Conservation (phyloP, 2,797 vertebrate genomes). For the Sebastes diaconus region DNA sequence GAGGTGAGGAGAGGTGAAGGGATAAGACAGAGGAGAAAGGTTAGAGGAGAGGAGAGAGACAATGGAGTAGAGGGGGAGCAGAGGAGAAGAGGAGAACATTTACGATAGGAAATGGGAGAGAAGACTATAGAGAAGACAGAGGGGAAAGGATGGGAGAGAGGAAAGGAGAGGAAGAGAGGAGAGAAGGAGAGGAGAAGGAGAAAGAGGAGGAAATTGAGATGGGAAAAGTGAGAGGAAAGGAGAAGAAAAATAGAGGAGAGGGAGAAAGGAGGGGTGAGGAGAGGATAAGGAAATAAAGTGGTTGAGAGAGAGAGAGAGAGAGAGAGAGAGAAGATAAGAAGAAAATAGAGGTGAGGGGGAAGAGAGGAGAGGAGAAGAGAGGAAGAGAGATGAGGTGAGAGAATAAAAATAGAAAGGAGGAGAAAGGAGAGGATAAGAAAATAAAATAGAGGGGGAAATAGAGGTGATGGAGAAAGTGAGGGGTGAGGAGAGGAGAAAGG, state of each 20-base stretch:
- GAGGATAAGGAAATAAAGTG: not conserved
- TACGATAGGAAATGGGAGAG: too few species aligned
- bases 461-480: not conserved
- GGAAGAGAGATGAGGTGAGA: not conserved
- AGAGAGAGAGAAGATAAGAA: not conserved
- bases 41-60: accelerated
- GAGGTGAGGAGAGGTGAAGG: too few species aligned
- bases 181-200: not conserved
- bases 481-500: too few species aligned
- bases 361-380: not conserved
- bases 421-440: too few species aligned
- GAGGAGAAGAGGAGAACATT: not conserved
- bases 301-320: not conserved
- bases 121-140: not conserved
- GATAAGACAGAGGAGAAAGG: too few species aligned
- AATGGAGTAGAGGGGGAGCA: too few species aligned
- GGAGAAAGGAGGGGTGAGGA: not conserved
- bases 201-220: not conserved
- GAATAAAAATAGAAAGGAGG: too few species aligned
- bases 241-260: not conserved
- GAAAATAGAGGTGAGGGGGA: too few species aligned
- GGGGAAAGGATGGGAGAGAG: not conserved
- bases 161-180: too few species aligned
- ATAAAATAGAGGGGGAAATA: too few species aligned
- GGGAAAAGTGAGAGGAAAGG: accelerated